phyloP scores from a whole-genome alignment of 2,113 vertebrate species.

The Bubo bubo region DNA sequence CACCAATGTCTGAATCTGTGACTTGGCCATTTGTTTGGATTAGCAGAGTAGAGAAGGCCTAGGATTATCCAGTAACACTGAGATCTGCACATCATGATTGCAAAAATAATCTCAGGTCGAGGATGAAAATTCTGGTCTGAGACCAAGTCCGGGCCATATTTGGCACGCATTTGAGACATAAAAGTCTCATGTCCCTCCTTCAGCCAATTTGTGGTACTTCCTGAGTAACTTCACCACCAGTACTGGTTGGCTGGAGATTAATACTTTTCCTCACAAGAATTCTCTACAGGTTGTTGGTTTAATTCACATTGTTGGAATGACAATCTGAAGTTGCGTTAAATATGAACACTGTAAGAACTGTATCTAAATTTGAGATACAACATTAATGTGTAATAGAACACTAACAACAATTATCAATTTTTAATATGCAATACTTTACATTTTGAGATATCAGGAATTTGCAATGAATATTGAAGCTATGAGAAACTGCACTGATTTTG shows the following conservation, averaged over 20 bases:
- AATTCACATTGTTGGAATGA: background rate
- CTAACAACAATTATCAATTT: background rate
- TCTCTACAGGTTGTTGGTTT: background rate
- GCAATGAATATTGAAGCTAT: background rate
- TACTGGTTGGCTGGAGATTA: background rate
- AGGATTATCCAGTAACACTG: too few species aligned
- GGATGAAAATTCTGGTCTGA: background rate
- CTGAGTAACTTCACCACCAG: background rate
- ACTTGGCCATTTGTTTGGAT: background rate
- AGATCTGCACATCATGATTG: background rate
- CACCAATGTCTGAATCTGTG: background rate
- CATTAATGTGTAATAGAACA: background rate
- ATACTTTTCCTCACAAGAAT: background rate
- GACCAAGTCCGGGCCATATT: background rate
- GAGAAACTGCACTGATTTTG: background rate
- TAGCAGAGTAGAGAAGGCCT: background rate
- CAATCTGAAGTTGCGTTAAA: background rate
- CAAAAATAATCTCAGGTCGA: background rate
- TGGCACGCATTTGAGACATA: background rate
- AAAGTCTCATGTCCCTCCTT: background rate
- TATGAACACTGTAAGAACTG: background rate
- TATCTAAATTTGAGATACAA: background rate
- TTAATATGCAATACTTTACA: background rate
- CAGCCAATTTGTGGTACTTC: background rate
- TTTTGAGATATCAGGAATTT: background rate